Evolutionary conservation across 1,140 invertebrate species (phyloP).

Genomic region (Bombus confusus): DNA sequence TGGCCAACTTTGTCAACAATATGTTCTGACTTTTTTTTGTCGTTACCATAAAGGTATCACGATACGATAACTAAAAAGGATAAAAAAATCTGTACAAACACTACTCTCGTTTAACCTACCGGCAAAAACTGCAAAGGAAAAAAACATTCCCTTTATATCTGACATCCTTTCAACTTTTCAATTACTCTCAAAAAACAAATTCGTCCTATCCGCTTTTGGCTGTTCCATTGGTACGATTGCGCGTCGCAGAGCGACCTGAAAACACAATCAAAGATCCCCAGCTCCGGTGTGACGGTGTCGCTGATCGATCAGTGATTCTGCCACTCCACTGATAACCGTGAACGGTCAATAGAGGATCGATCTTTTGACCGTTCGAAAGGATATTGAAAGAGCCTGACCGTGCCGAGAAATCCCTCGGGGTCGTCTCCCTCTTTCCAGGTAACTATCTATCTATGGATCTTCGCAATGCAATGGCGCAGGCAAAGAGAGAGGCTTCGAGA

Average conservation of each 20-base stretch:
- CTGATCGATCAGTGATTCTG: slow-evolving; percentile 20
- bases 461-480: neutral
- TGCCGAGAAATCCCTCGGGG: slow-evolving; percentile 41
- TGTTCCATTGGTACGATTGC: neutral
- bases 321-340: neutral
- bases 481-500: neutral
- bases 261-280: neutral
- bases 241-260: neutral
- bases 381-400: slow-evolving; percentile 10
- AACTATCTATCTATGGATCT: slow-evolving; percentile 48
- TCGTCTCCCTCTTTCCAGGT: slow-evolving; percentile 17
- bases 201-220: neutral
- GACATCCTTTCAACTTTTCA: neutral
- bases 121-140: neutral
- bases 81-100: neutral
- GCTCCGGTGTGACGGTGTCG: neutral
- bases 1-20: no score
- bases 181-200: neutral
- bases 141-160: neutral
- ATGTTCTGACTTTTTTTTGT: neutral
- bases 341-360: slow-evolving; percentile 21
- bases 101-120: neutral
- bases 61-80: neutral
- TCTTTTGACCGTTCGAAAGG: slow-evolving; percentile 6
- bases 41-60: neutral